Percentiles rank a stretch among this genome's conserved stretches.
phyloP scores from a whole-genome alignment of 1,140 invertebrate genomes.

The Drosophila malerkotliana region DNA sequence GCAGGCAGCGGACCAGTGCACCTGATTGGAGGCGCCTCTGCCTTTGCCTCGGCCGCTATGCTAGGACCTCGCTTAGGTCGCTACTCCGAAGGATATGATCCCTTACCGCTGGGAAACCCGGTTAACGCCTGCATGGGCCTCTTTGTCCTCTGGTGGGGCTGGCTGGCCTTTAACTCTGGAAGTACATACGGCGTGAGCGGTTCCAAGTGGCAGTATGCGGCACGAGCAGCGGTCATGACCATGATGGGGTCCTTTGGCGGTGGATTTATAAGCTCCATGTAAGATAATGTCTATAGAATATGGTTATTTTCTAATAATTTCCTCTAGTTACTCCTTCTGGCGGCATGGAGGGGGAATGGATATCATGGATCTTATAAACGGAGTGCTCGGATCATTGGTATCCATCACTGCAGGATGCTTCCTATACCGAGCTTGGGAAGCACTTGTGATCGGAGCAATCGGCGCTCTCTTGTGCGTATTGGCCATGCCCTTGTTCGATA shows the following conservation, averaged over 20 bases:
- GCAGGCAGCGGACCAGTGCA: slow-evolving; percentile 97
- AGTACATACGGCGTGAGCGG: slow-evolving; percentile 91
- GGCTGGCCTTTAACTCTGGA: slow-evolving; percentile 97
- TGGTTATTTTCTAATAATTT: no score
- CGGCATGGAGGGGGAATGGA: slow-evolving; percentile 90
- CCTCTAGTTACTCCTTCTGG: slow-evolving; percentile 86
- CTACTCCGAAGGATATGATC: slow-evolving; percentile 90
- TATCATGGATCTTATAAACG: slow-evolving; percentile 94
- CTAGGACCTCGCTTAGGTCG: slow-evolving; percentile 94
- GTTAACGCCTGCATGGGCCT: slow-evolving; percentile 96
- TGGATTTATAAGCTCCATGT: slow-evolving; percentile 89
- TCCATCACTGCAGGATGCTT: slow-evolving; percentile 96
- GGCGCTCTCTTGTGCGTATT: slow-evolving; percentile 90
- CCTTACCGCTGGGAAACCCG: slow-evolving; percentile 93
- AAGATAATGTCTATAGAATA: slow-evolving; percentile 20
- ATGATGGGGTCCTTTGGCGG: slow-evolving; percentile 95
- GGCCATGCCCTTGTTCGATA: slow-evolving; percentile 90
- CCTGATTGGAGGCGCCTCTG: slow-evolving; percentile 89
- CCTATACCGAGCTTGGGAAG: slow-evolving; percentile 93
- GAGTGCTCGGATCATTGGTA: slow-evolving; percentile 93
- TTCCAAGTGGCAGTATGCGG: slow-evolving; percentile 91
- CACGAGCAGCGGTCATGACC: slow-evolving; percentile 94
- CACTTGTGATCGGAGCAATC: slow-evolving; percentile 91
- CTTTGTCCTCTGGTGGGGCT: slow-evolving; percentile 97
- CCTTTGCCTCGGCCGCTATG: slow-evolving; percentile 95